phyloP scores from a whole-genome alignment of 2,113 vertebrate genomes.

The Sigmodon hispidus region DNA sequence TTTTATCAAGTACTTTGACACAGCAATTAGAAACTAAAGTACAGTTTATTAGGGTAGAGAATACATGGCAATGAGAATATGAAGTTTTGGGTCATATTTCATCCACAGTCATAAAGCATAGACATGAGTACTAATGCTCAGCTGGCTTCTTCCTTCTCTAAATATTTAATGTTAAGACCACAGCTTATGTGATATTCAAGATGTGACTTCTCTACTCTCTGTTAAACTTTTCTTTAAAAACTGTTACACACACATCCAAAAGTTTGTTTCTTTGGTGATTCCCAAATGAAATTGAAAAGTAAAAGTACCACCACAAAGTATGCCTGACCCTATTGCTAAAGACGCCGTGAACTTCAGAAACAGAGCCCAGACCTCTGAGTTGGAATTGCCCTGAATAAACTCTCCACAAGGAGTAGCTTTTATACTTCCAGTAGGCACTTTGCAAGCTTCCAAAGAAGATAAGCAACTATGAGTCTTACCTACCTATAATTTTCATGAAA shows the following conservation, averaged over 20 bases:
- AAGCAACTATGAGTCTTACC: not conserved
- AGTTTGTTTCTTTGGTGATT: not conserved
- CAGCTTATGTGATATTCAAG: not conserved
- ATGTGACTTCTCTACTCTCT: not conserved
- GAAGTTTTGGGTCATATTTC: not conserved
- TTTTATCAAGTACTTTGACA: not conserved
- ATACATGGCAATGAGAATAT: not conserved
- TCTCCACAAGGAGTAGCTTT: not conserved
- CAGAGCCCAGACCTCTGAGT: not conserved
- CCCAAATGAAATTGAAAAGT: not conserved
- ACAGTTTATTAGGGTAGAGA: not conserved
- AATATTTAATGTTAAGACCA: not conserved
- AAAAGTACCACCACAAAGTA: not conserved
- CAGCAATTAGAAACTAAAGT: not conserved
- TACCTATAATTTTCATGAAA: not conserved
- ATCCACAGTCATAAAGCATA: not conserved
- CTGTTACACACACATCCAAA: not conserved
- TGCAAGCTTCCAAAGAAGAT: not conserved
- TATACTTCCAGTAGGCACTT: not conserved
- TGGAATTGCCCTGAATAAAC: not conserved
- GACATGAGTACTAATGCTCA: not conserved
- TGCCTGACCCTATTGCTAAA: too few relatives aligned
- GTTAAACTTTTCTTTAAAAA: too few relatives aligned
- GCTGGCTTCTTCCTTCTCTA: not conserved
- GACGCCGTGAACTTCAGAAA: not conserved